Evolutionary conservation across 2,888 invertebrate species (phyloP), one percentile per base, ranked within the genome.

Genomic region (Alloplasta piceator): DNA sequence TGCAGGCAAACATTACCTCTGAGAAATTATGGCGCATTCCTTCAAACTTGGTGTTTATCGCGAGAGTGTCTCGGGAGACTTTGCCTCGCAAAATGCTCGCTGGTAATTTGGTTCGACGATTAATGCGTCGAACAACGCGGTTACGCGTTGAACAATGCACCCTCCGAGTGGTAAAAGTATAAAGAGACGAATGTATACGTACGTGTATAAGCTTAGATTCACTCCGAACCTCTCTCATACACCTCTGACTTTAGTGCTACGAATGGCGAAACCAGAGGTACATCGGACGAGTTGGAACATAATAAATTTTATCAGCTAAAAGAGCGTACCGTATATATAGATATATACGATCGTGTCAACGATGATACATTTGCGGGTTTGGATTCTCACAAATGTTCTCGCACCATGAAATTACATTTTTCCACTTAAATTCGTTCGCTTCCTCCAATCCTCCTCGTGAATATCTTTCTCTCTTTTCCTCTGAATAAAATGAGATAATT

Each of bases 351-450:
- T 26, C 26, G 26, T 26, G 26, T 26, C 3, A 26, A 26, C 26
- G 75, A 78, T 78, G 64, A 75, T 55, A 70, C 60, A 67, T 75
- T 80, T 63, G 48, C 55, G 61, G 61, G 58, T 26, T 26, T 26
- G 26, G 26, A 26, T 26, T 26, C 26, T 26, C 26, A 10, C n/a
- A 78, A 73, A 76, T 39, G 68, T 75, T 67, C 63, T 72, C 68
- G 39, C 63, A 75, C 75, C 73, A 81, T 81, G 75, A 81, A 81
- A 83, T 83, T 81, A 81, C 72, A 70, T 73, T 81, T 83, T 78
- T 78, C 73, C 78, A 78, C 83, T 81, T 76, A 73, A 83, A 68
- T 68, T 70, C 58, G 52, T 55, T 48, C 16, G 41, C 14, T 41
- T 26, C 67, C 48, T 48, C 10, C 10, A 48, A 48, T 48, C 48